A percentile compares a stretch with the other conserved stretches of the same genome.
phyloP scores from a whole-genome alignment of 1,140 invertebrate species.

The Mylabris phalerata region DNA sequence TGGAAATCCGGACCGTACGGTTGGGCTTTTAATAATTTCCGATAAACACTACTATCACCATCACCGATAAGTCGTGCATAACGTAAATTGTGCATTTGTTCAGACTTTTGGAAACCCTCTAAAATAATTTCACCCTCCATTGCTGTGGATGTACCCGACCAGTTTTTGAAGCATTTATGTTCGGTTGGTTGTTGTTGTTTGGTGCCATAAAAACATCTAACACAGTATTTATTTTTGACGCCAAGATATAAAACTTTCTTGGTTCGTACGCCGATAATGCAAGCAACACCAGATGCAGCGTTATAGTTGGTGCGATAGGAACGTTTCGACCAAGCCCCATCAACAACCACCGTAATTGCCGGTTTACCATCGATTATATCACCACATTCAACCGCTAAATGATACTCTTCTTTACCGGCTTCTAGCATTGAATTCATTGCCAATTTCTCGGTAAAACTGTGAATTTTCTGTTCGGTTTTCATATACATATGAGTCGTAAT shows the following conservation, averaged over 20 bases:
- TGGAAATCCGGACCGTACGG: constrained; percentile 25
- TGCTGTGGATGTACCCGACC: not conserved
- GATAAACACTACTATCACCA: constrained; percentile 39
- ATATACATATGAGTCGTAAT: too few species aligned
- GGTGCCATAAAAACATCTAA: constrained; percentile 32
- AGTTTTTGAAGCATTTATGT: constrained; percentile 4
- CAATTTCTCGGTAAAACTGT: too few species aligned
- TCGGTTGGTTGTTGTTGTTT: not conserved
- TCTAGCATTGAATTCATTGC: too few species aligned
- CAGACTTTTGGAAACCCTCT: not conserved
- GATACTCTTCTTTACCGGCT: constrained; percentile 11
- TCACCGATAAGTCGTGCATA: constrained; percentile 19
- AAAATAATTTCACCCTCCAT: constrained; percentile 1
- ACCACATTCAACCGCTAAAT: constrained; percentile 17
- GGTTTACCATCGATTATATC: not conserved
- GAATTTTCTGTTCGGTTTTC: too few species aligned
- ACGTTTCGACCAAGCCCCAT: constrained; percentile 30
- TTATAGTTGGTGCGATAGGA: constrained; percentile 29
- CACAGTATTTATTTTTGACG: constrained; percentile 35
- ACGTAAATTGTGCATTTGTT: not conserved
- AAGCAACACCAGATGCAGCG: constrained; percentile 28
- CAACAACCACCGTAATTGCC: constrained; percentile 8
- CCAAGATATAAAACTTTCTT: constrained; percentile 36
- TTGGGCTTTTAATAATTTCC: constrained; percentile 15
- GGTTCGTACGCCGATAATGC: constrained; percentile 34